Evolutionary conservation across 2,113 vertebrate species (phyloP), one percentile per base, ranked within the genome.

Genomic region (Nettapus auritus): DNA sequence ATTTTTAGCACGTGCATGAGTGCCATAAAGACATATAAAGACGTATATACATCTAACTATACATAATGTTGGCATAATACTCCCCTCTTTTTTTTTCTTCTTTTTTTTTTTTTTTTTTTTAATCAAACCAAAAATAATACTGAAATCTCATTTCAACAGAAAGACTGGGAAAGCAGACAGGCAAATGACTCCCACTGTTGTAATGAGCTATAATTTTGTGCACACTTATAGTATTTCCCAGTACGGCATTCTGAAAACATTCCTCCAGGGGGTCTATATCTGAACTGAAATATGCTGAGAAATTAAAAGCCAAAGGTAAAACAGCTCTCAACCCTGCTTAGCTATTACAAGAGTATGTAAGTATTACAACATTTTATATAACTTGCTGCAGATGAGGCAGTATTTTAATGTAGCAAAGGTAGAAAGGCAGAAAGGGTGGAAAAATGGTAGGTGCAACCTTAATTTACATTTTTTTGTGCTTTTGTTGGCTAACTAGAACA

Each of bases 151-250:
- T 93, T 94, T 93, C 80, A 76, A 64, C 42, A 71, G 13, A 56
- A 94, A 82, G 44, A 66, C 68, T 90, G 55, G 77, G 78, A 93
- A 96, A 93, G 21, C 31, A 95, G 92, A 79, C 86, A 82, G 82
- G 62, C 31, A 89, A 96, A 91, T 83, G 50, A 93, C 50, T 95
- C 71, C 89, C 86, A 88, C 91, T 93, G 88, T 70, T 96, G 86
- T 94, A 90, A 94, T 87, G 87, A 97, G 71, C 59, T 94, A 40
- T 88, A 97, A 96, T 74, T 89, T 17, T 66, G 66, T 88, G 46
- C 46, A 73, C 44, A 23, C 40, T 86, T 67, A 75, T 62, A 75
- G 66, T 82, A 90, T 93, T 92, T 97, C 67, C 60, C 84, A 89
- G 56, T 75, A 77, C 3, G 6, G 40, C 78, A 71, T 63, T 67